phyloP scores from a whole-genome alignment of 23 tunicate genomes.

The Ascidia mentula region DNA sequence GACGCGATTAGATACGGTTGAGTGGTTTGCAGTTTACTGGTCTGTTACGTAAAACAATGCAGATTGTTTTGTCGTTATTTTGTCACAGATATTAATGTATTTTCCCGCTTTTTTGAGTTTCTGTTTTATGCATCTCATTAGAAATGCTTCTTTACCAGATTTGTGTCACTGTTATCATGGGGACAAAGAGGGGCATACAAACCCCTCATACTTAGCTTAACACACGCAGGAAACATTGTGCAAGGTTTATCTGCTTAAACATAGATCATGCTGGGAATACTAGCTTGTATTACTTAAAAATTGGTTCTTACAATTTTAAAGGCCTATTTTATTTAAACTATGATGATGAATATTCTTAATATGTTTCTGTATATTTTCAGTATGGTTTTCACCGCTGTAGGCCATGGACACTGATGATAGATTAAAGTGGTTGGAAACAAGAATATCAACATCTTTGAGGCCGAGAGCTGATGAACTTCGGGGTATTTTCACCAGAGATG shows the following conservation, averaged over 20 bases:
- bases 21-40: not conserved
- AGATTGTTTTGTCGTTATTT: not conserved
- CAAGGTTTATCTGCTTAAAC: no score
- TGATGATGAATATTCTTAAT: no score
- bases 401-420: slow-evolving; percentile 79
- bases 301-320: no score
- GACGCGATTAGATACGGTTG: not conserved
- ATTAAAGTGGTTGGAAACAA: slow-evolving; percentile 76
- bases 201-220: no score
- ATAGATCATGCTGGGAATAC: no score
- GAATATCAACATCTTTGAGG: slow-evolving; percentile 65
- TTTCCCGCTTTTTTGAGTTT: not conserved
- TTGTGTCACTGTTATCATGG: no score
- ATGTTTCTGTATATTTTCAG: no score
- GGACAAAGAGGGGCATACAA: no score
- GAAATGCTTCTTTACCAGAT: not conserved
- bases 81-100: not conserved
- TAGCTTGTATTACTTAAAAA: no score
- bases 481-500: slow-evolving; percentile 59
- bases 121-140: not conserved
- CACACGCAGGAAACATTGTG: no score
- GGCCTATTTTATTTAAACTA: no score
- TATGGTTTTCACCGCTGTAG: no score
- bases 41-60: not conserved
- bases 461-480: slow-evolving; percentile 84